Evolutionary conservation across 2,113 vertebrate genomes (phyloP).

Genomic region (Hemicordylus capensis): DNA sequence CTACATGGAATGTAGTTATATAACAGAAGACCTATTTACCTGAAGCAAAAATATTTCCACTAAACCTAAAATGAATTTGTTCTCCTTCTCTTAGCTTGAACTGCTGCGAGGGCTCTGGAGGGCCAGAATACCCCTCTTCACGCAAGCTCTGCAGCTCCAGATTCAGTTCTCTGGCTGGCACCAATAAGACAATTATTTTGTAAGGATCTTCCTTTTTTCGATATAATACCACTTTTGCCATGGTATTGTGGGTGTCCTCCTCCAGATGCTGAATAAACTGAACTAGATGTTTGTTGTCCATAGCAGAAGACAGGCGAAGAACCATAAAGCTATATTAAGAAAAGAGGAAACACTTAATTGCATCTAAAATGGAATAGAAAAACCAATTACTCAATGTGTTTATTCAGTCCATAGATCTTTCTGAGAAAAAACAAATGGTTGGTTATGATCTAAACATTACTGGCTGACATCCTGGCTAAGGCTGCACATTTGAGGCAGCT

Average conservation of each 20-base stretch:
- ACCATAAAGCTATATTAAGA: slow-evolving; percentile 79
- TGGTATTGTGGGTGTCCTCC: slow-evolving; percentile 68
- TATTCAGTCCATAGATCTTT: not conserved
- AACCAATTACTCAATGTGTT: no score
- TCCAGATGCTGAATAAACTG: slow-evolving; percentile 81
- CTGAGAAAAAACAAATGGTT: not conserved
- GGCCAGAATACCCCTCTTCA: slow-evolving; percentile 71
- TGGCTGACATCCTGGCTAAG: no score
- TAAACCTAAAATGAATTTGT: slow-evolving; percentile 83
- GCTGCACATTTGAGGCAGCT: no score
- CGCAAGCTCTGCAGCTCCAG: slow-evolving; percentile 74
- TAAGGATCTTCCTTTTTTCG: slow-evolving; percentile 72
- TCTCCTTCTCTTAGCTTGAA: slow-evolving; percentile 85
- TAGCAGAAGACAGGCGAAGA: slow-evolving; percentile 72
- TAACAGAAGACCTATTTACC: slow-evolving; percentile 64
- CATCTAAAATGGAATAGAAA: no score
- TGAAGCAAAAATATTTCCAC: slow-evolving; percentile 85
- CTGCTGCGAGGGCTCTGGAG: slow-evolving; percentile 75
- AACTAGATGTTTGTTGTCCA: slow-evolving; percentile 68
- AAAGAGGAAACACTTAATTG: not conserved
- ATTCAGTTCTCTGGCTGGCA: slow-evolving; percentile 79
- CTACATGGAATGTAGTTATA: not conserved
- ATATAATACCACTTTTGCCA: slow-evolving; percentile 77
- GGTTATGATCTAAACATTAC: not conserved
- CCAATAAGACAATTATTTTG: slow-evolving; percentile 66